These are phyloP conservation scores for Oceanodroma tethys DNA, from an alignment of 2,113 vertebrate species.

Conservation along the genomic window DNA sequence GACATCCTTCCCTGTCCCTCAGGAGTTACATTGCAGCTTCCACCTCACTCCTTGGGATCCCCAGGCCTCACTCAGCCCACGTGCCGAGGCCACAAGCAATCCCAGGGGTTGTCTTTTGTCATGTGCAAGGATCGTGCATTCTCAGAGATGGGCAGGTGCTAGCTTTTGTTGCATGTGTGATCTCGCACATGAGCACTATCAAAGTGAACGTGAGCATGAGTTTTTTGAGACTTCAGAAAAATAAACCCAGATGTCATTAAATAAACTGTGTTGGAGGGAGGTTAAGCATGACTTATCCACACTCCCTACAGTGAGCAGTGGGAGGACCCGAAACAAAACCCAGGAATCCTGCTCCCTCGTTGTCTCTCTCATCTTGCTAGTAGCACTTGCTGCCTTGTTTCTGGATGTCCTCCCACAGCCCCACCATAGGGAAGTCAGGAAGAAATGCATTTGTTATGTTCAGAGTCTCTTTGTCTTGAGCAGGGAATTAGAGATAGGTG, in stretches of 20 bases:
- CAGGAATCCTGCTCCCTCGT: background rate
- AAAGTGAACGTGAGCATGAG: background rate
- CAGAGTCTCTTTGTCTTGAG: background rate
- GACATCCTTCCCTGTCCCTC: background rate
- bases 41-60: background rate
- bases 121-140: fast-evolving
- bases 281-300: background rate
- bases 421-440: background rate
- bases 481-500: background rate
- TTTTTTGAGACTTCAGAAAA: background rate
- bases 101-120: background rate
- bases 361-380: background rate
- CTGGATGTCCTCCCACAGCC: background rate
- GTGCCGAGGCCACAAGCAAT: background rate
- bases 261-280: background rate
- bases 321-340: background rate
- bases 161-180: background rate
- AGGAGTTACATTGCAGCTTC: background rate
- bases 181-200: background rate
- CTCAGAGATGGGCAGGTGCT: fast-evolving
- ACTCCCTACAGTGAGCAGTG: background rate
- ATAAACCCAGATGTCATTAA: background rate
- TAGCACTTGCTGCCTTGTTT: background rate
- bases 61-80: fast-evolving
- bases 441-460: background rate